A percentile compares a stretch with the other conserved stretches of the same genome.
phyloP scores from a whole-genome alignment of 2,797 vertebrate species.

The Hylomyscus alleni region DNA sequence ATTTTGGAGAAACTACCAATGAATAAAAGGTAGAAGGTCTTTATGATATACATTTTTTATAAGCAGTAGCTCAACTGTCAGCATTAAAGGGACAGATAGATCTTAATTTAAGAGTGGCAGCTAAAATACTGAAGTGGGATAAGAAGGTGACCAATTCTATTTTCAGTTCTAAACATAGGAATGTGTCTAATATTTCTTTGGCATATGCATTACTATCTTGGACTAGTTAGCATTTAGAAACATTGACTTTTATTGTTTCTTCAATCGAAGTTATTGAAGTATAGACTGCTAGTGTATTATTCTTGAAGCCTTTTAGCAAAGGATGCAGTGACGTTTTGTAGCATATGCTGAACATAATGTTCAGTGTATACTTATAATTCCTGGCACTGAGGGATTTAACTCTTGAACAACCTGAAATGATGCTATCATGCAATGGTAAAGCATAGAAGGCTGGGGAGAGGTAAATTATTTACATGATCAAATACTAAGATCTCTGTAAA shows the following conservation, averaged over 20 bases:
- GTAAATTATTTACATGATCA: conserved; percentile 85
- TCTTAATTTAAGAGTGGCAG: conserved; percentile 62
- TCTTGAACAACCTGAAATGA: conserved; percentile 80
- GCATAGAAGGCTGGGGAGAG: conserved; percentile 79
- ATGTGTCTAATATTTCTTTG: conserved; percentile 93
- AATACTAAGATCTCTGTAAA: conserved; percentile 77
- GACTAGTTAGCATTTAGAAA: conserved; percentile 84
- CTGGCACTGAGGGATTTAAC: conserved; percentile 79
- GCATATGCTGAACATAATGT: conserved; percentile 76
- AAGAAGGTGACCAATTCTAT: conserved; percentile 51
- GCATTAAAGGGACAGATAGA: conserved; percentile 64
- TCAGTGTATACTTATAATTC: conserved; percentile 73
- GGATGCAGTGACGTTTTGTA: conserved; percentile 71
- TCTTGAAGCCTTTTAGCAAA: conserved; percentile 79
- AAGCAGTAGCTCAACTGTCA: conserved; percentile 61
- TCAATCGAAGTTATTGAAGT: conserved; percentile 75
- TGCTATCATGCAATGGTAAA: conserved; percentile 81
- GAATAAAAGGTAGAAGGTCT: conserved; percentile 42
- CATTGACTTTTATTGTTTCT: conserved; percentile 68
- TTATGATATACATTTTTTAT: conserved; percentile 69
- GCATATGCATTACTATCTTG: conserved; percentile 91
- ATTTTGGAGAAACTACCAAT: conserved; percentile 54
- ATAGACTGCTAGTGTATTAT: conserved; percentile 73
- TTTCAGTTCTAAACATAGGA: conserved; percentile 81
- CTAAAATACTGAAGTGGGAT: conserved; percentile 33